These are phyloP conservation scores for Drosophila acutilabella DNA, from an alignment of 2,888 invertebrate species.

Conservation along the genomic window DNA sequence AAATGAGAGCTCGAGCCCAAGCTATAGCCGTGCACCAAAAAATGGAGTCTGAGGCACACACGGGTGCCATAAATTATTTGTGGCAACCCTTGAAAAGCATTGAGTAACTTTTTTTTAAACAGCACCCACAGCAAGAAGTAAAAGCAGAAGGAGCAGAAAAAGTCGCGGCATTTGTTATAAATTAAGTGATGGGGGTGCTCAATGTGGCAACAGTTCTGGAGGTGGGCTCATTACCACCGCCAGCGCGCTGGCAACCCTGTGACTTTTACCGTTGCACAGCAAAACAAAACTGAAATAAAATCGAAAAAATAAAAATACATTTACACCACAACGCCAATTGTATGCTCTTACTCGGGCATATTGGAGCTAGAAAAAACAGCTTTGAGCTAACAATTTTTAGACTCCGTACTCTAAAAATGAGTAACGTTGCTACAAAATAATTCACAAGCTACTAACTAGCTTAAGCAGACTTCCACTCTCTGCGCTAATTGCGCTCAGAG, in stretches of 20 bases:
- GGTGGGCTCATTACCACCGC: slow-evolving; percentile 59
- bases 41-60: slow-evolving; percentile 48
- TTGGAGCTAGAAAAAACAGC: background rate
- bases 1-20: slow-evolving; percentile 49
- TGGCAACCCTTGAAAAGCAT: slow-evolving; percentile 72
- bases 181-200: slow-evolving; percentile 79
- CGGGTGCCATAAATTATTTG: slow-evolving; percentile 79
- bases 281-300: slow-evolving; percentile 49
- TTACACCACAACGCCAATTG: background rate
- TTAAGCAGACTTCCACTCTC: no score
- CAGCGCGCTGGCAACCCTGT: slow-evolving; percentile 48
- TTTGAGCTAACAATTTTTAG: no score
- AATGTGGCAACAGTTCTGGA: slow-evolving; percentile 39
- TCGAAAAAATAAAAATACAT: slow-evolving; percentile 26
- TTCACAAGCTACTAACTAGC: no score
- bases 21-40: slow-evolving; percentile 34
- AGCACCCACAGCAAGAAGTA: slow-evolving; percentile 20
- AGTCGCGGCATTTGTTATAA: slow-evolving; percentile 73
- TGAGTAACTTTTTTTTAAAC: slow-evolving; percentile 52
- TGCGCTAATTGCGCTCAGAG: no score
- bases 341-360: slow-evolving; percentile 11
- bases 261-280: slow-evolving; percentile 47
- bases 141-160: slow-evolving; percentile 11
- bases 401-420: no score
- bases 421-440: no score